Evolutionary conservation across 2,888 invertebrate genomes (phyloP).

Genomic region (Micropterix aruncella): DNA sequence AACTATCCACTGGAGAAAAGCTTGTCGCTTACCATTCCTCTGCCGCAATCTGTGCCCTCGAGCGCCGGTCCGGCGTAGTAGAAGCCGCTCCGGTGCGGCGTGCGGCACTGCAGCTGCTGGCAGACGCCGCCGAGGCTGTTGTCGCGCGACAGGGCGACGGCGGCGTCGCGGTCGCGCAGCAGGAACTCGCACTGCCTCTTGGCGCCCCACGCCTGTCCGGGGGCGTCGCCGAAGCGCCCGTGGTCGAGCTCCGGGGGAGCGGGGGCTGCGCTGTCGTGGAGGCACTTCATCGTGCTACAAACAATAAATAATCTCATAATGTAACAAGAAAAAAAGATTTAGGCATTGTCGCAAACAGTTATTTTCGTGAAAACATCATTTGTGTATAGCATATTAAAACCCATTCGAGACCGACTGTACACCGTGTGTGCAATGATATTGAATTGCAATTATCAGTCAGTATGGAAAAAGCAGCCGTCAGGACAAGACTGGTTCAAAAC

Average conservation of each 20-base stretch:
- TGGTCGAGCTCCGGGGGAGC: slow-evolving; percentile 41
- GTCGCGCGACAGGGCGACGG: slow-evolving; percentile 19
- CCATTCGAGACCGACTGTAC: too few species aligned
- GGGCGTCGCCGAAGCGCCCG: slow-evolving; percentile 43
- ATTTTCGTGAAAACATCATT: too few species aligned
- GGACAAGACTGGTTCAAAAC: too few species aligned
- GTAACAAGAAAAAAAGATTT: background rate
- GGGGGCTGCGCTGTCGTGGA: slow-evolving; percentile 40
- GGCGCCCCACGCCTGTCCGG: slow-evolving; percentile 56
- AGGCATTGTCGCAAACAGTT: background rate
- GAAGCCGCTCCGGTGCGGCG: slow-evolving; percentile 57
- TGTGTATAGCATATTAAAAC: too few species aligned
- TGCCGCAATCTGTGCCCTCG: slow-evolving; percentile 63
- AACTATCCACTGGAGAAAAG: too few species aligned
- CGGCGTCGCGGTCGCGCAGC: slow-evolving; percentile 53
- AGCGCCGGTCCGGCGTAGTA: slow-evolving; percentile 73
- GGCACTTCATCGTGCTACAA: slow-evolving; percentile 48
- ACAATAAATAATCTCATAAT: slow-evolving; percentile 6
- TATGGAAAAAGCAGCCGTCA: too few species aligned
- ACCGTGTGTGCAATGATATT: too few species aligned
- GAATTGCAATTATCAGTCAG: too few species aligned
- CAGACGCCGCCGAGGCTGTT: slow-evolving; percentile 36
- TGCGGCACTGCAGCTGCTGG: slow-evolving; percentile 53
- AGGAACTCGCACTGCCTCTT: slow-evolving; percentile 64
- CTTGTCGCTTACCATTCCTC: slow-evolving; percentile 43